Evolutionary conservation across 2,888 invertebrate species (phyloP), one percentile per base, ranked within the genome.

Genomic region (Agonopterix subpropinquella): DNA sequence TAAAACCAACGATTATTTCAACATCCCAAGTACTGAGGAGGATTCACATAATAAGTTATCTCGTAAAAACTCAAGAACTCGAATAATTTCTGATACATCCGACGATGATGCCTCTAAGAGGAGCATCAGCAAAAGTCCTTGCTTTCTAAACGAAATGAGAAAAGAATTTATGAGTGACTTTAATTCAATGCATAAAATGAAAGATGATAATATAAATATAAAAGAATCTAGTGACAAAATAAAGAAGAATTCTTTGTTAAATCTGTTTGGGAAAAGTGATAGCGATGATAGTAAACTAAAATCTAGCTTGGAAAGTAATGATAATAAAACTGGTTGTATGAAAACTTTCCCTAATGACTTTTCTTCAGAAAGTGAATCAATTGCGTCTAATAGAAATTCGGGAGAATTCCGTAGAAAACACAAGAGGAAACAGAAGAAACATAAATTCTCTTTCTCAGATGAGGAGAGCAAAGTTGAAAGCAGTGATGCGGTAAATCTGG

Each of bases 361-460:
- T 49, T 88, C 88, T 41, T 90, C 82, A 49, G 90, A 86, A 73
- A 84, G 77, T 61, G 89, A 89, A 71, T 83, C 77, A 41, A 69
- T 79, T 53, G 66, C 67, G 59, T 77, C 76, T 54, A 77, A 82
- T 68, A 78, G 85, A 76, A 58, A 81, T 64, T 50, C 58, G 42
- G 77, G 72, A 13, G 92, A 92, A 65, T 70, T 89, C 44, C 89
- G 94, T 8, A 94, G 93, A 70, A 95, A 94, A 68, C 95, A 95
- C 68, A 95, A 95, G 77, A 95, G 95, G 88, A 95, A 95, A 67
- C 94, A 95, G 70, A 95, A 93, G 75, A 92, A 93, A 35, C 92
- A 93, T 58, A 95, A 95, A 70, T 91, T 89, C 57, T 89, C 91
- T 8, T 83, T 90, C 50, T 91, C 91, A 43, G 92, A 92, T 57